Conservation (phyloP, 2,888 invertebrate genomes). For the Drosophila acutilabella region DNA sequence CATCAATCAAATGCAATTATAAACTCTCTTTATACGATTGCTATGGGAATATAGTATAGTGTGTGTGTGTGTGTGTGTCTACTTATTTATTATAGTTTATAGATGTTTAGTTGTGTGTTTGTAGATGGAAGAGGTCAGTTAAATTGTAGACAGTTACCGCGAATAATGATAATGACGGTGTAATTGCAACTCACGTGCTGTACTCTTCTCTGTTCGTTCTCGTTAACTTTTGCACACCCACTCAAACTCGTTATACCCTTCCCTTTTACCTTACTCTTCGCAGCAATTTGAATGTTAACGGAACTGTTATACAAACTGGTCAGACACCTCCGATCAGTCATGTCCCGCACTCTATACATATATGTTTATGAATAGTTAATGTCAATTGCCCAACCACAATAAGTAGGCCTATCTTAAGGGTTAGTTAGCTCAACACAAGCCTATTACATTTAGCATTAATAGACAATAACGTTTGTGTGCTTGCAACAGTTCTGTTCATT, state of each 20-base stretch:
- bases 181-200: constrained; percentile 40
- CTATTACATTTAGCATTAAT: constrained; percentile 17
- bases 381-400: constrained; percentile 9
- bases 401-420: constrained; percentile 7
- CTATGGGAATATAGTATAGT: constrained; percentile 3
- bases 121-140: neutral
- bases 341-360: constrained; percentile 11
- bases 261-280: neutral
- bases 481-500: neutral
- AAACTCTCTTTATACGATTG: constrained; percentile 57
- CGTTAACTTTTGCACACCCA: neutral
- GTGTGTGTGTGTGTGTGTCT: neutral
- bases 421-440: constrained; percentile 11
- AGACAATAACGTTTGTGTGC: neutral
- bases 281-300: constrained; percentile 10
- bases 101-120: neutral
- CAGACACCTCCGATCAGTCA: constrained; percentile 20
- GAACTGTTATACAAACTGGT: neutral
- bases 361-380: constrained; percentile 39
- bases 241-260: neutral
- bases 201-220: neutral
- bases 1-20: constrained; percentile 77
- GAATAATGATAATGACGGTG: constrained; percentile 37
- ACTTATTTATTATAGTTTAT: neutral
- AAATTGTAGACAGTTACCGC: constrained; percentile 17